These are phyloP conservation scores for Harpagifer antarcticus DNA, from an alignment of 2,797 vertebrate species.

Conservation along the genomic window DNA sequence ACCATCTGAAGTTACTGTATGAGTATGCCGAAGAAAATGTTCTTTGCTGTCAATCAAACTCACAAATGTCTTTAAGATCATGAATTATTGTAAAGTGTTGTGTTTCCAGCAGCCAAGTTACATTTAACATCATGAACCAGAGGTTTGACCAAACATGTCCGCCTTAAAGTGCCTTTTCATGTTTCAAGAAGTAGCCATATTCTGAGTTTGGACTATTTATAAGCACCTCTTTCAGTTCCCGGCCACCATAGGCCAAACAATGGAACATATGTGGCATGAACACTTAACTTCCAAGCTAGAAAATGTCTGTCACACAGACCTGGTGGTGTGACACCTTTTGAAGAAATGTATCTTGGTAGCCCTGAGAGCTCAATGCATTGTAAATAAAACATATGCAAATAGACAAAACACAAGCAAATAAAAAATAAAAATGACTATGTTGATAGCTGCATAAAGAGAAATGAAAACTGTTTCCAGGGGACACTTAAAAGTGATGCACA, in stretches of 20 bases:
- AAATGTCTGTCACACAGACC: background rate
- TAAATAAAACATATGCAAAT: background rate
- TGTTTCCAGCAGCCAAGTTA: background rate
- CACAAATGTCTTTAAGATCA: background rate
- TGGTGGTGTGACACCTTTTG: background rate
- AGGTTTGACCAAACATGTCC: background rate
- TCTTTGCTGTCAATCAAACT: slow-evolving; percentile 6
- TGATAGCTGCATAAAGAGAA: no score
- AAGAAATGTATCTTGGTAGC: background rate
- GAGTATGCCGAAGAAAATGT: slow-evolving; percentile 9
- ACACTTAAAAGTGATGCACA: background rate
- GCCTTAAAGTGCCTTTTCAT: background rate
- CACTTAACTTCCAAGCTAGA: background rate
- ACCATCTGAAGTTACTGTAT: slow-evolving; percentile 8
- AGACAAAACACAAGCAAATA: background rate
- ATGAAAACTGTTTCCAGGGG: background rate
- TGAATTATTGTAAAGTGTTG: background rate
- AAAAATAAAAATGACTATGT: background rate
- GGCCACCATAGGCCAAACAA: background rate
- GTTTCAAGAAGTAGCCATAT: background rate
- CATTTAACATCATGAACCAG: background rate
- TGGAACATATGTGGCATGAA: background rate
- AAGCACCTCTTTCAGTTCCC: background rate
- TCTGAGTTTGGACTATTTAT: background rate
- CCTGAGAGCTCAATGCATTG: background rate